These are phyloP conservation scores for Neodon shergylaensis DNA, from an alignment of 2,113 vertebrate species.

Conservation along the genomic window DNA sequence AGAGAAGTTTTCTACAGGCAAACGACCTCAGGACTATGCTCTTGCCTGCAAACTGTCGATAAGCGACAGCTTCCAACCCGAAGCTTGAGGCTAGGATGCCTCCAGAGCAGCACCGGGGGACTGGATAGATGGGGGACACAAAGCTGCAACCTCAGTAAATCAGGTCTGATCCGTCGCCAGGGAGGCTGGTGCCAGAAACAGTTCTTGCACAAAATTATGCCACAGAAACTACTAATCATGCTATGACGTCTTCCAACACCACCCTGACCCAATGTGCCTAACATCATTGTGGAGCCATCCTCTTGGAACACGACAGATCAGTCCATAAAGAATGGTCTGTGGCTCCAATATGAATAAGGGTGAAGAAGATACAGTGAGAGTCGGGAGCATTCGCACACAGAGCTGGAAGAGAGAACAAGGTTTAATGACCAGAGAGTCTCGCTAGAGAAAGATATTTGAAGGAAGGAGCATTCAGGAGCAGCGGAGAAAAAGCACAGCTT, in stretches of 20 bases:
- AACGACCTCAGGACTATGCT: not conserved
- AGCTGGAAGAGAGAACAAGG: not conserved
- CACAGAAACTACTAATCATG: not conserved
- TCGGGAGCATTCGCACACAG: not conserved
- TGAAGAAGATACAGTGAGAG: not conserved
- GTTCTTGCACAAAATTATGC: slow-evolving; percentile 34
- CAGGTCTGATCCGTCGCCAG: not conserved
- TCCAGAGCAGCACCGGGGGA: fast-evolving
- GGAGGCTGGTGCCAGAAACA: not conserved
- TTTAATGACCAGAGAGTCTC: not conserved
- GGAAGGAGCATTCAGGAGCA: not conserved
- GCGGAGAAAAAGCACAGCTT: not conserved
- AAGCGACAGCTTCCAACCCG: not conserved
- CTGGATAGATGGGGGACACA: not conserved
- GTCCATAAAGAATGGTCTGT: slow-evolving; percentile 6
- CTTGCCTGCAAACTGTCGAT: not conserved
- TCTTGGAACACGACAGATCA: not conserved
- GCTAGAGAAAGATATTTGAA: slow-evolving; percentile 46
- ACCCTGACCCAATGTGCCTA: not conserved
- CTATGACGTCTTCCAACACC: not conserved
- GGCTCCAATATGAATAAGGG: not conserved
- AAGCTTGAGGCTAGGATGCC: not conserved
- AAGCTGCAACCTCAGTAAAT: not conserved
- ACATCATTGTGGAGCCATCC: not conserved
- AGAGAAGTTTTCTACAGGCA: not conserved